These are phyloP conservation scores for Porites cylindrica DNA, from an alignment of 92 coral and sea anemone genomes.

Conservation along the genomic window DNA sequence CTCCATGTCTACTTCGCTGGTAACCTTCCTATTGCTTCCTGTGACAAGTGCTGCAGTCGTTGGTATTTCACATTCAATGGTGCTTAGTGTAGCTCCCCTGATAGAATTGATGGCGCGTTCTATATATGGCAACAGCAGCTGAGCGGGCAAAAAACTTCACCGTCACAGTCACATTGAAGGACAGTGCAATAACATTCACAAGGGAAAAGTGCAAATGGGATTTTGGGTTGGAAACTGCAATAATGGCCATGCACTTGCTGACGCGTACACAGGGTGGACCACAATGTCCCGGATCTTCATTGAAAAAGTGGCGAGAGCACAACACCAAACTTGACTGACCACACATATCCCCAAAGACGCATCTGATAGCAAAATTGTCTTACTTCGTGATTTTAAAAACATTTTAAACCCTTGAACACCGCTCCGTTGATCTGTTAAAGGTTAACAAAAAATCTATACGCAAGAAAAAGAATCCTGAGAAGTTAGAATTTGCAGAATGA, in stretches of 20 bases:
- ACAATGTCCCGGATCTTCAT: slow-evolving; percentile 14
- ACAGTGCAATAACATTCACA: slow-evolving; percentile 32
- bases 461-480: too few species aligned
- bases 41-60: slow-evolving; percentile 41
- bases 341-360: too few species aligned
- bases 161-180: slow-evolving; percentile 61
- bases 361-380: too few species aligned
- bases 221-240: slow-evolving; percentile 52
- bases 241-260: background rate
- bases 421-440: too few species aligned
- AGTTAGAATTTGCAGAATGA: too few species aligned
- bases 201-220: slow-evolving; percentile 46
- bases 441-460: too few species aligned
- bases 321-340: background rate
- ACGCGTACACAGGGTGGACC: slow-evolving; percentile 13
- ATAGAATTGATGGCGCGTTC: slow-evolving; percentile 48
- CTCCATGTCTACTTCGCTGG: slow-evolving; percentile 43
- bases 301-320: slow-evolving; percentile 18
- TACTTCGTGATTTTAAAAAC: too few species aligned
- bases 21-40: slow-evolving; percentile 9
- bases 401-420: too few species aligned
- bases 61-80: slow-evolving; percentile 66
- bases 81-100: slow-evolving; percentile 54
- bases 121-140: background rate
- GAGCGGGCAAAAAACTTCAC: background rate